phyloP scores from a whole-genome alignment of 2,888 invertebrate species.

The Tridacna gigas region DNA sequence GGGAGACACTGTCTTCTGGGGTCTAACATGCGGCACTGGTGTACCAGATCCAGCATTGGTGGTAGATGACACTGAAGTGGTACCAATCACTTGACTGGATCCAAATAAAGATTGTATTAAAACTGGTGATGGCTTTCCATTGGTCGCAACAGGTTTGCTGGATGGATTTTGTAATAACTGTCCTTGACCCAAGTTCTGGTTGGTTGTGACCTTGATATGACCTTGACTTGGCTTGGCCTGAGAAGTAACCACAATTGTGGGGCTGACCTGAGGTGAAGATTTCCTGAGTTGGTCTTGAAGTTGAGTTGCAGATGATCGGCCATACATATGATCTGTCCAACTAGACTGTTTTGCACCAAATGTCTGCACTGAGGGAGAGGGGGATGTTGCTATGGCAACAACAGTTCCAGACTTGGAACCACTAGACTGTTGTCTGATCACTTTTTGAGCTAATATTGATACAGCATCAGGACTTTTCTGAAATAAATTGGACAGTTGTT shows the following conservation, averaged over 20 bases:
- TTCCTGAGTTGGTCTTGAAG: slow-evolving; percentile 56
- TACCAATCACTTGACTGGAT: slow-evolving; percentile 33
- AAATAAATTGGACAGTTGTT: slow-evolving; percentile 43
- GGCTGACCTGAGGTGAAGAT: slow-evolving; percentile 47
- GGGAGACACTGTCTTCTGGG: slow-evolving; percentile 3
- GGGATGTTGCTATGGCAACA: not conserved
- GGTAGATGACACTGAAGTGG: not conserved
- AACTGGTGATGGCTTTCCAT: slow-evolving; percentile 35
- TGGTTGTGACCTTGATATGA: slow-evolving; percentile 27
- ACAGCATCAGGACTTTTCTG: slow-evolving; percentile 20
- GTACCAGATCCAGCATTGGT: not conserved
- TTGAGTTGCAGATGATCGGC: slow-evolving; percentile 17
- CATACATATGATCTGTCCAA: slow-evolving; percentile 11
- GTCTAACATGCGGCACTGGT: not conserved
- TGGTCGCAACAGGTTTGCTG: slow-evolving; percentile 23
- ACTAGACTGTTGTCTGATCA: slow-evolving; percentile 51
- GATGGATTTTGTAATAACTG: slow-evolving; percentile 32
- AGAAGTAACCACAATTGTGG: not conserved
- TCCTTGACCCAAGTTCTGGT: slow-evolving; percentile 32
- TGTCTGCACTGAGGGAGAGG: slow-evolving; percentile 5
- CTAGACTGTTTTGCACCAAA: slow-evolving; percentile 17
- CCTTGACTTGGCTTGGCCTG: slow-evolving; percentile 40
- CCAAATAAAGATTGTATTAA: slow-evolving; percentile 50
- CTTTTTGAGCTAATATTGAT: slow-evolving; percentile 47
- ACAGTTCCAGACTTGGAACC: slow-evolving; percentile 2